Evolutionary conservation across 2,888 invertebrate genomes (phyloP).

Genomic region (Euclidia mi): DNA sequence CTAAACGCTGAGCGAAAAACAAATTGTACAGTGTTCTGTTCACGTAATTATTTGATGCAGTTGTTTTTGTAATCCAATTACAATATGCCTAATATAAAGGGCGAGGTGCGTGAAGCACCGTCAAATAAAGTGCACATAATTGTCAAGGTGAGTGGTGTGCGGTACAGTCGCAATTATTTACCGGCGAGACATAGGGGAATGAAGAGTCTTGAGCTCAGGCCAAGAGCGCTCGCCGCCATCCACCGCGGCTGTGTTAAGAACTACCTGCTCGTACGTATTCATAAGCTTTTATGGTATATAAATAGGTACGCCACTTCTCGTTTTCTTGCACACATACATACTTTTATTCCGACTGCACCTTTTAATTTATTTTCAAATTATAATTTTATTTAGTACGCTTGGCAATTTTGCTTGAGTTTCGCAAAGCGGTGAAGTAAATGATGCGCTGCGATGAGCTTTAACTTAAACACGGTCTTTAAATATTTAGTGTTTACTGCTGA

Average conservation of each 20-base stretch:
- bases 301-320: conserved; percentile 47
- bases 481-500: conserved; percentile 25
- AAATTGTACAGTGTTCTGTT: conserved; percentile 15
- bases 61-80: conserved; percentile 15
- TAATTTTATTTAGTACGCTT: conserved; percentile 36
- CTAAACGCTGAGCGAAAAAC: conserved; percentile 27
- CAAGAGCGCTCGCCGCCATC: conserved; percentile 71
- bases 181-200: conserved; percentile 84
- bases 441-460: conserved; percentile 29
- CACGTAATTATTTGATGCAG: conserved; percentile 10
- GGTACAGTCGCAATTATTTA: conserved; percentile 85
- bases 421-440: conserved; percentile 33
- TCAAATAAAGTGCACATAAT: conserved; percentile 85
- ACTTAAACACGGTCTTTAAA: conserved; percentile 25
- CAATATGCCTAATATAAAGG: conserved; percentile 47
- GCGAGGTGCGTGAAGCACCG: conserved; percentile 63
- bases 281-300: conserved; percentile 71
- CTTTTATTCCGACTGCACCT: conserved; percentile 47
- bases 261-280: conserved; percentile 69
- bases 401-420: conserved; percentile 39
- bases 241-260: conserved; percentile 70
- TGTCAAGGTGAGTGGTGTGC: conserved; percentile 80
- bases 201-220: conserved; percentile 81
- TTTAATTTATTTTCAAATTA: conserved; percentile 54
- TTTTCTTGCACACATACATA: conserved; percentile 37